phyloP scores from a whole-genome alignment of 1,140 invertebrate genomes.

The Euwallacea similis region DNA sequence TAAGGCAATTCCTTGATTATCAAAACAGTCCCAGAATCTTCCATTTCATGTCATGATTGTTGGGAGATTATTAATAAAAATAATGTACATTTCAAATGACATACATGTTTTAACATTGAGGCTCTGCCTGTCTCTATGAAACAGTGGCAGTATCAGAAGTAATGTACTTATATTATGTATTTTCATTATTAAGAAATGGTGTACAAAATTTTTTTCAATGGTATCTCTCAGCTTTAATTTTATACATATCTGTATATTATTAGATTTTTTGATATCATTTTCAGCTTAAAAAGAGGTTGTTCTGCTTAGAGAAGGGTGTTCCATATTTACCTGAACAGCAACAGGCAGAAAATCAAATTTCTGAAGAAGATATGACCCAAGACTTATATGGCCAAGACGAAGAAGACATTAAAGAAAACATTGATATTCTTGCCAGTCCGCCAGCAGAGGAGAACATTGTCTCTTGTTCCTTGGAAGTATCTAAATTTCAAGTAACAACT shows the following conservation, averaged over 20 bases:
- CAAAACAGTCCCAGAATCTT: no score
- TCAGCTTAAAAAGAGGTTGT: conserved; percentile 60
- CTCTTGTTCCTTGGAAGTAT: conserved; percentile 39
- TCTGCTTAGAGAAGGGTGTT: conserved; percentile 59
- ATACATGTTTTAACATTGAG: no score
- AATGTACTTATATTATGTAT: no score
- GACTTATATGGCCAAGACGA: conserved; percentile 42
- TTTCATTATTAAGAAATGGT: no score
- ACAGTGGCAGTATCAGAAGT: no score
- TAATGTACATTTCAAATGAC: neutral
- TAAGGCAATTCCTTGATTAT: no score
- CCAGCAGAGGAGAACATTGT: conserved; percentile 39
- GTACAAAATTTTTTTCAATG: no score
- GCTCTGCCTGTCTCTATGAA: no score
- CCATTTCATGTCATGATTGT: neutral
- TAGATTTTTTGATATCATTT: conserved; percentile 41
- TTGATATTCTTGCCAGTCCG: conserved; percentile 32
- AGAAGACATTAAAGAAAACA: conserved; percentile 46
- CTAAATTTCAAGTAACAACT: conserved; percentile 31
- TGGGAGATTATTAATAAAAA: neutral
- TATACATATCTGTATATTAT: conserved; percentile 8
- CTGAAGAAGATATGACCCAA: conserved; percentile 50
- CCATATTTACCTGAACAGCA: conserved; percentile 53
- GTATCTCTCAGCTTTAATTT: neutral
- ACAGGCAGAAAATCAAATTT: conserved; percentile 21